phyloP scores from a whole-genome alignment of 2,888 invertebrate species.

The Catocala fraxini region DNA sequence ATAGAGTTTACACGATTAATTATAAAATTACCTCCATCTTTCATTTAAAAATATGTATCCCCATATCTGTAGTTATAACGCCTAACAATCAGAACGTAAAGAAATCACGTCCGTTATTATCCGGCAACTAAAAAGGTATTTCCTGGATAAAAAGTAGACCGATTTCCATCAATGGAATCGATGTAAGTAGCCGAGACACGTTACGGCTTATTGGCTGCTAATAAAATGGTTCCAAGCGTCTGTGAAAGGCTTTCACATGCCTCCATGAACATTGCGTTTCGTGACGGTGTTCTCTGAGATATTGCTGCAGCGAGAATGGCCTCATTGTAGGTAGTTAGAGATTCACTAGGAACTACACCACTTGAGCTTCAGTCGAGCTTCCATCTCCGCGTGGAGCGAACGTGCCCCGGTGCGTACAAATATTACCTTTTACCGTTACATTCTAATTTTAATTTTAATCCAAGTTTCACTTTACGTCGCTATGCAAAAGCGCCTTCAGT shows the following conservation, averaged over 20 bases:
- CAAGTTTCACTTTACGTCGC: constrained; percentile 27
- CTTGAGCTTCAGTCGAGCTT: constrained; percentile 53
- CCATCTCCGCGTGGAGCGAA: constrained; percentile 45
- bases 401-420: constrained; percentile 47
- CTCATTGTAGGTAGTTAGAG: constrained; percentile 55
- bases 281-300: constrained; percentile 61
- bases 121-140: constrained; percentile 23
- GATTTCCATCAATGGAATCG: constrained; percentile 42
- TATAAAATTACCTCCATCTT: too few species aligned
- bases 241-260: constrained; percentile 62
- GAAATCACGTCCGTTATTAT: constrained; percentile 15
- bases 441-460: constrained; percentile 27
- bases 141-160: constrained; percentile 31
- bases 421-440: not conserved
- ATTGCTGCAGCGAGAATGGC: constrained; percentile 46
- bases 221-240: constrained; percentile 62
- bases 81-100: not conserved
- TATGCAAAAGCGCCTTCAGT: constrained; percentile 35
- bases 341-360: constrained; percentile 37
- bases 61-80: too few species aligned
- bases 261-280: constrained; percentile 59
- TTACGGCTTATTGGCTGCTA: constrained; percentile 63
- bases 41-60: too few species aligned
- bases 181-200: constrained; percentile 42
- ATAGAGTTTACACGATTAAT: too few species aligned